Evolutionary conservation across 2,888 invertebrate genomes (phyloP), one percentile per base, ranked within the genome.

Genomic region (Torymus aiolomorphi): DNA sequence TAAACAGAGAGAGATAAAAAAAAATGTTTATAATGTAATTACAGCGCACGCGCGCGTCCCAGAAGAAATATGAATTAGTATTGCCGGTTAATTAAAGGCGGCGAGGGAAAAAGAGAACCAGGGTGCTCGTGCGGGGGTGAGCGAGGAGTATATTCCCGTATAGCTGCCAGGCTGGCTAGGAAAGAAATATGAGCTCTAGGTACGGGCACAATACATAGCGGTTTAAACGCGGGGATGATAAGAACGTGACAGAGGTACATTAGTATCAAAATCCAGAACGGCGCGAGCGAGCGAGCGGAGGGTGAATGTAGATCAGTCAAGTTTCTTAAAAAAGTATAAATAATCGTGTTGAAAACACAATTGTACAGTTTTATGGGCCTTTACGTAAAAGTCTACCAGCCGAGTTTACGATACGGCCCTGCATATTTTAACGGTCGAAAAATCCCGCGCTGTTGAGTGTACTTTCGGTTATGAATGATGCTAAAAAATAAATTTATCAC

Each of bases 241-340:
- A 75, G 71, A 79, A 79, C 79, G 70, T 79, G 79, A 80, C 65
- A 54, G 52, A 61, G 75, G 65, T 66, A 75, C 66, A 80, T 76
- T 76, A 76, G 75, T 70, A 75, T 70, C 59, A 63, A 62, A 67
- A 79, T 79, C 70, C 42, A 57, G 18, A 74, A 56, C 18, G 49
- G 24, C 12, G 14, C 13, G n/a, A 31, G 12, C n/a, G 24, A 16
- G 42, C 8, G 8, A 10, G 5, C 42, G 42, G 31, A 42, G 42
- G 8, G 42, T 10, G 42, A 73, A 42, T 62, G n/a, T 77, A 65
- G 20, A 77, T 65, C 56, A 65, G 52, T 18, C 49, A 18, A 14
- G 8, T 77, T 71, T 71, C 65, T 24, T 51, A 20, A 77, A n/a
- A 71, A 62, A 62, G 67, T 61, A 61, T 67, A 67, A 75, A 75